Percentiles rank a stretch among this genome's conserved stretches.
These are phyloP conservation scores for Linepithema humile DNA, from an alignment of 1,140 invertebrate genomes.

Conservation along the genomic window DNA sequence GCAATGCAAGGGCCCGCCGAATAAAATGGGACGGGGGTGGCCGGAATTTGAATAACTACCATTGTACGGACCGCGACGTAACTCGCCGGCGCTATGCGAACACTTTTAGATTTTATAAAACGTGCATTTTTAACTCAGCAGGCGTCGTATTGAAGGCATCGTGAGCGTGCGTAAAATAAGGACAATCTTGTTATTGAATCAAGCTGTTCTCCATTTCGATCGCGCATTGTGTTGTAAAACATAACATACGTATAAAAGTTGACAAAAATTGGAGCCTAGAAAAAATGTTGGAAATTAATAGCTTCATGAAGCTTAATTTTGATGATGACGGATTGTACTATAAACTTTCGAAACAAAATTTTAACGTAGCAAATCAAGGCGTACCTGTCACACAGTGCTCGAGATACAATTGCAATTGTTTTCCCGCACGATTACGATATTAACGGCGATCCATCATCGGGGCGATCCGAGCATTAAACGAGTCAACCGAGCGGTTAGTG, in stretches of 20 bases:
- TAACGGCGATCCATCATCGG: conserved; percentile 57
- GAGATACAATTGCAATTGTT: conserved; percentile 12
- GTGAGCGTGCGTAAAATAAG: not conserved
- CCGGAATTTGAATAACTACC: conserved; percentile 81
- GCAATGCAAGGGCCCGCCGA: conserved; percentile 63
- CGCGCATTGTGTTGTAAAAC: not conserved
- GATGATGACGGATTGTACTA: not conserved
- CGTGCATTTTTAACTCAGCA: not conserved
- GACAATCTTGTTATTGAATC: not conserved
- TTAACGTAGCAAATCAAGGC: not conserved
- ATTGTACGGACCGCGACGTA: conserved; percentile 73
- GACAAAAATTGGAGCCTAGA: not conserved
- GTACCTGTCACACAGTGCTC: not conserved
- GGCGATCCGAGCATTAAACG: not conserved
- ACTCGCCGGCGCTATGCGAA: conserved; percentile 23
- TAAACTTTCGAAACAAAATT: not conserved
- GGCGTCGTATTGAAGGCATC: not conserved
- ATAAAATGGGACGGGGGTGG: conserved; percentile 74
- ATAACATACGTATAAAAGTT: not conserved
- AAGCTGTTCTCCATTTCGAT: not conserved
- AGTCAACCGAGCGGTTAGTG: conserved; percentile 27
- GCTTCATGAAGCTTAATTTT: not conserved
- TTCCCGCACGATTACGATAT: conserved; percentile 60
- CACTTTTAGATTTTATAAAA: conserved; percentile 15
- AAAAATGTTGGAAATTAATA: not conserved